Percentiles rank a stretch among this genome's conserved stretches.
These are phyloP conservation scores for Ascaphus truei DNA, from an alignment of 2,113 vertebrate genomes.

Conservation along the genomic window DNA sequence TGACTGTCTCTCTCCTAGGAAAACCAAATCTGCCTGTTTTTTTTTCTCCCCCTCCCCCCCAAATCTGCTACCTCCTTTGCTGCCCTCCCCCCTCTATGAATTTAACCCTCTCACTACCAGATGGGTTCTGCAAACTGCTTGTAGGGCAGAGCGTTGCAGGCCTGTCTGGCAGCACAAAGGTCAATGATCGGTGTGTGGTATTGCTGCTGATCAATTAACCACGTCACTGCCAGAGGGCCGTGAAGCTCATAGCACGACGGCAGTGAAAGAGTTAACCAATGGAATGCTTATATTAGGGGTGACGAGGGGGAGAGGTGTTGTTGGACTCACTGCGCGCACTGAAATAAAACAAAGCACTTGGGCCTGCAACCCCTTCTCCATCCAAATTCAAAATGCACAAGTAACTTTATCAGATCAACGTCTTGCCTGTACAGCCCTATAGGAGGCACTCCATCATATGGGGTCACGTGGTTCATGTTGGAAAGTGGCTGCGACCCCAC, in stretches of 20 bases:
- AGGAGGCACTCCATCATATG: too few species aligned
- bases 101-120: not conserved
- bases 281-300: too few species aligned
- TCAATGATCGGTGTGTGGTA: not conserved
- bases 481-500: too few species aligned
- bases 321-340: too few species aligned
- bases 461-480: too few species aligned
- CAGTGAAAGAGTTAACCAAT: too few species aligned
- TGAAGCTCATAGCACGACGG: too few species aligned
- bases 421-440: too few species aligned
- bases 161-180: too few species aligned
- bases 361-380: not conserved
- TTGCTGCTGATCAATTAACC: not conserved
- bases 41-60: not conserved
- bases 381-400: not conserved
- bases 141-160: too few species aligned
- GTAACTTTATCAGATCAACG: not conserved
- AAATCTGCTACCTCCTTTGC: not conserved
- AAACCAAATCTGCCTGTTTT: conserved; percentile 69
- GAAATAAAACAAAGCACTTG: not conserved
- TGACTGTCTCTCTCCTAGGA: conserved; percentile 64
- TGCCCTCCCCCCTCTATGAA: not conserved
- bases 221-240: too few species aligned
- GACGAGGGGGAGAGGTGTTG: too few species aligned
- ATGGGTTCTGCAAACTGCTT: not conserved